Evolutionary conservation across 2,888 invertebrate species (phyloP).

Genomic region (Brassicogethes aeneus): DNA sequence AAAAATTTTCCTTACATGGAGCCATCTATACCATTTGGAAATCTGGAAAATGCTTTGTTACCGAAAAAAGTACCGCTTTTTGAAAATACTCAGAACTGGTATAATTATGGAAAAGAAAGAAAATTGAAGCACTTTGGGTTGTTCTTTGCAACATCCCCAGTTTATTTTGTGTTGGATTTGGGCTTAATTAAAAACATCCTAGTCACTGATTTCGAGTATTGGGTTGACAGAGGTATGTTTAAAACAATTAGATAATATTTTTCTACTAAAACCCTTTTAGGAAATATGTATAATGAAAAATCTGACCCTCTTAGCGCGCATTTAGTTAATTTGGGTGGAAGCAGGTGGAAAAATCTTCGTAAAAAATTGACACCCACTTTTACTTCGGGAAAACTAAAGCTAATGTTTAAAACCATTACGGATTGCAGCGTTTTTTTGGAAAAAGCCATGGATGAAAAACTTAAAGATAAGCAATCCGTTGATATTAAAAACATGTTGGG

Average conservation of each 20-base stretch:
- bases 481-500: conserved; percentile 9
- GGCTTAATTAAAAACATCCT: conserved; percentile 11
- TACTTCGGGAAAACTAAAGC: conserved; percentile 12
- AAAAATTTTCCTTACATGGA: conserved; percentile 3
- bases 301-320: conserved; percentile 13
- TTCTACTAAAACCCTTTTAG: not conserved
- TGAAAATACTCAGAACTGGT: conserved; percentile 3
- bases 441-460: conserved; percentile 6
- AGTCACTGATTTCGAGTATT: conserved; percentile 12
- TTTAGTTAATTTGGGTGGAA: conserved; percentile 11
- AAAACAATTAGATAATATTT: no score
- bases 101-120: conserved; percentile 7
- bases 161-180: conserved; percentile 7
- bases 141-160: conserved; percentile 4
- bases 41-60: conserved; percentile 4
- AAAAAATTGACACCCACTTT: conserved; percentile 13
- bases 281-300: conserved; percentile 10
- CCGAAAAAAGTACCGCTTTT: conserved; percentile 2
- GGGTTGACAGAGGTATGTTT: conserved; percentile 9
- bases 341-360: conserved; percentile 12
- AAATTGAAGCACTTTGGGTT: conserved; percentile 10
- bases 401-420: conserved; percentile 11
- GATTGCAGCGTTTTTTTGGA: conserved; percentile 8
- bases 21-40: conserved; percentile 9
- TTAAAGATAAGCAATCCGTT: conserved; percentile 4